A percentile compares a stretch with the other conserved stretches of the same genome.
phyloP scores from a whole-genome alignment of 2,113 vertebrate genomes.

The Spilogale gracilis region DNA sequence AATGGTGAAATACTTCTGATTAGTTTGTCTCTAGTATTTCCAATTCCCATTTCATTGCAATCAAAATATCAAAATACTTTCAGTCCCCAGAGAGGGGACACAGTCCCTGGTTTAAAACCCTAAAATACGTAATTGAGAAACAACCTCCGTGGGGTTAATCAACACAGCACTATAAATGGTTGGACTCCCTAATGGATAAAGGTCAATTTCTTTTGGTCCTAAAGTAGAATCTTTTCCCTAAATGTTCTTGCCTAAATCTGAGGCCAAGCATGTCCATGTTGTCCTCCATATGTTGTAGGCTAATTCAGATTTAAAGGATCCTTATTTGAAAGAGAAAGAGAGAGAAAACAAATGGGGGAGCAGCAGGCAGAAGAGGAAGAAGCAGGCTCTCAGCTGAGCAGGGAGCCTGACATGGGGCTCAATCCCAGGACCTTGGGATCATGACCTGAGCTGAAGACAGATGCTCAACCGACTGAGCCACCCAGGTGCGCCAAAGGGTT shows the following conservation, averaged over 20 bases:
- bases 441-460: neutral
- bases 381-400: neutral
- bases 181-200: neutral
- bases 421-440: neutral
- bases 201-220: neutral
- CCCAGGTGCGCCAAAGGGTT: neutral
- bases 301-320: neutral
- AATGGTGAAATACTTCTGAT: neutral
- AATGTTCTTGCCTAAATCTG: neutral
- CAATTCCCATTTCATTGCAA: neutral
- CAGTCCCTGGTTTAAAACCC: neutral
- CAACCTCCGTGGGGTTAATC: neutral
- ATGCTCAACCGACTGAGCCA: neutral
- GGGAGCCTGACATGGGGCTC: neutral
- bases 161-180: neutral
- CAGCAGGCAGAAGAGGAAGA: neutral
- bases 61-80: conserved; percentile 41
- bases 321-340: neutral
- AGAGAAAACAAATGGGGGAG: neutral
- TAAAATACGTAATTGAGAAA: conserved; percentile 53
- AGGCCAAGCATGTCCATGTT: neutral
- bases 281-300: neutral
- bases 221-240: neutral
- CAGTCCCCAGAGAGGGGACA: neutral
- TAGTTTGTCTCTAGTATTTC: neutral